These are phyloP conservation scores for Geophilus truncorum DNA, from an alignment of 2,888 invertebrate genomes.

Conservation along the genomic window DNA sequence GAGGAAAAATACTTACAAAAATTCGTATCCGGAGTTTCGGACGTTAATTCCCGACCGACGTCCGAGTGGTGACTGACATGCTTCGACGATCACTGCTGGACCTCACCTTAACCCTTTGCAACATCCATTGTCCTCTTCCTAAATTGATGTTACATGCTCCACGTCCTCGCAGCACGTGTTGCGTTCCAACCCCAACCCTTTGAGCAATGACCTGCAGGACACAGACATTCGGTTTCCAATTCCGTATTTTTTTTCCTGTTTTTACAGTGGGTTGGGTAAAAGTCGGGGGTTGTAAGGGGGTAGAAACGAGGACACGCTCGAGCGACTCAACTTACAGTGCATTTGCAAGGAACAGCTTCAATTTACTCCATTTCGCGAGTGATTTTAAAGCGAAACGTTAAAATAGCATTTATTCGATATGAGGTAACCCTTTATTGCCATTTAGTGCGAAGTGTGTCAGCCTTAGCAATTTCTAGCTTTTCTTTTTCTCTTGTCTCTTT, in stretches of 20 bases:
- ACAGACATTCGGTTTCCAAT: neutral
- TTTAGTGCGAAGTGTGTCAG: neutral
- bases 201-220: neutral
- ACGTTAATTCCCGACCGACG: neutral
- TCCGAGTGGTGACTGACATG: neutral
- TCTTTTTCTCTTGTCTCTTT: neutral
- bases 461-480: neutral
- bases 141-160: conserved; percentile 2
- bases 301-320: neutral
- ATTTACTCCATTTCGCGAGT: neutral
- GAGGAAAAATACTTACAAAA: neutral
- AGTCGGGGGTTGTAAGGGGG: neutral
- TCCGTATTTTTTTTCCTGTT: neutral
- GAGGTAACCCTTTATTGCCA: neutral
- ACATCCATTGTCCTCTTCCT: neutral
- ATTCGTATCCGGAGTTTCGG: neutral
- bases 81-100: neutral
- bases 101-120: neutral
- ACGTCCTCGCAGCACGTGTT: conserved; percentile 14
- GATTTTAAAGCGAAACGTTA: neutral
- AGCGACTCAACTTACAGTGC: neutral
- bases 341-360: neutral
- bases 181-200: conserved; percentile 23
- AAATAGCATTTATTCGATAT: neutral
- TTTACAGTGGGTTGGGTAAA: neutral